Conservation (phyloP, 2,113 vertebrate genomes). For the Merops nubicus region DNA sequence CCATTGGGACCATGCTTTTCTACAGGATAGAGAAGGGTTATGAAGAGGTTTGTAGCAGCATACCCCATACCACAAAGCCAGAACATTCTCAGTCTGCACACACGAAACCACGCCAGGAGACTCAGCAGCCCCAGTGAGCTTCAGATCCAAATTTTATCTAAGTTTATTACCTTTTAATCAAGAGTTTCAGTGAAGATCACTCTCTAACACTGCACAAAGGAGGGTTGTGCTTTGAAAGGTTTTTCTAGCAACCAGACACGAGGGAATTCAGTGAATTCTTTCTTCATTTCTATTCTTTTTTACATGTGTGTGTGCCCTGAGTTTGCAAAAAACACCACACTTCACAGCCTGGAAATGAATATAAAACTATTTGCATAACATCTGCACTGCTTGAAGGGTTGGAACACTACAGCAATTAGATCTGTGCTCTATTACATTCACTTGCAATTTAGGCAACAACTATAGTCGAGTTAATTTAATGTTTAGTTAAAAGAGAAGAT, state of each 20-base stretch:
- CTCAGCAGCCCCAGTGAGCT: not conserved
- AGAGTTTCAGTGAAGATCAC: not conserved
- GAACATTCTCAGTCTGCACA: not conserved
- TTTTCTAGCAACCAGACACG: not conserved
- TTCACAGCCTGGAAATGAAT: conserved; percentile 65
- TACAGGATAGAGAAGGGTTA: not conserved
- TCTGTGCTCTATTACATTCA: conserved; percentile 37
- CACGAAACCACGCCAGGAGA: not conserved
- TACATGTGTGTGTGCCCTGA: not conserved
- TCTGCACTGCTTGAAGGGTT: conserved; percentile 71
- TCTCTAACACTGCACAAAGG: not conserved
- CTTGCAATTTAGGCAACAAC: not conserved
- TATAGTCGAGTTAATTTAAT: conserved; percentile 49
- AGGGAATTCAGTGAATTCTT: not conserved
- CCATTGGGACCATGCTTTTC: not conserved
- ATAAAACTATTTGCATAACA: conserved; percentile 73
- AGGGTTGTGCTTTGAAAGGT: not conserved
- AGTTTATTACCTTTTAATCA: not conserved
- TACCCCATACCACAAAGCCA: not conserved
- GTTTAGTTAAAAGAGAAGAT: conserved; percentile 44
- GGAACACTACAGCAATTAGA: conserved; percentile 63
- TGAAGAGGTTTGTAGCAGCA: not conserved
- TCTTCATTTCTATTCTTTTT: not conserved
- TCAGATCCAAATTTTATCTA: not conserved
- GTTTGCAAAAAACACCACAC: conserved; percentile 42